Base-by-base conservation (phyloP, 2,888 invertebrate species). In the Argyra leucocephala region DNA sequence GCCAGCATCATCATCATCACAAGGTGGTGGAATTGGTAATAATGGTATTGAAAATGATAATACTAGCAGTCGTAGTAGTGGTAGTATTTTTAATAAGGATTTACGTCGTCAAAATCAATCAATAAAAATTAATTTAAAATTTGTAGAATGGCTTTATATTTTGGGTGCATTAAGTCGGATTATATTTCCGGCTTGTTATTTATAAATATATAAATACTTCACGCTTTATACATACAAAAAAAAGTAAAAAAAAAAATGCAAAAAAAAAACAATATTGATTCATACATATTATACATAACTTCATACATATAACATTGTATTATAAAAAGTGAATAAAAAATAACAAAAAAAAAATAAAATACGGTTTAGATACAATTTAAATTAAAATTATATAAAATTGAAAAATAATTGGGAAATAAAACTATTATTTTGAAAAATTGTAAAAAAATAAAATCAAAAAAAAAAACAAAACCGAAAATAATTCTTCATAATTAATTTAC, bases 1-100 rank as follows among this genome's bases (percentile, higher is more conserved):
- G 61, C 24, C 61, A 21, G 24, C 61, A 61, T 61, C 61, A 61
- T 24, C 58, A 58, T 58, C 58, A 58, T 21, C 58, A 58, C 15
- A 9, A 10, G 10, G 10, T 15, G 12, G 15, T 37, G 31, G 31
- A 7, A 31, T 5, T 31, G 37, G 6, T 37, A 37, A 37, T 37
- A 37, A 37, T 37, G 37, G 37, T 37, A 37, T 37, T 9, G 37
- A 37, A 9, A 9, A 37, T 15, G 37, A 12, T 37, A 37, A 37
- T 37, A 37, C 10, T 10, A 37, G 12, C 12, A 37, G 12, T 37
- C 9, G 37, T 37, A 37, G 12, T 37, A 37, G 37, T 37, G 12
- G 3, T 37, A 37, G 12, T 37, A 37, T 37, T 37, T 9, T 10
- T 37, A 37, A 37, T 15, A 37, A 37, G 3, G 3, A 10, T 37